Conservation (phyloP, 2,888 invertebrate species). For the Drosophila falleni region DNA sequence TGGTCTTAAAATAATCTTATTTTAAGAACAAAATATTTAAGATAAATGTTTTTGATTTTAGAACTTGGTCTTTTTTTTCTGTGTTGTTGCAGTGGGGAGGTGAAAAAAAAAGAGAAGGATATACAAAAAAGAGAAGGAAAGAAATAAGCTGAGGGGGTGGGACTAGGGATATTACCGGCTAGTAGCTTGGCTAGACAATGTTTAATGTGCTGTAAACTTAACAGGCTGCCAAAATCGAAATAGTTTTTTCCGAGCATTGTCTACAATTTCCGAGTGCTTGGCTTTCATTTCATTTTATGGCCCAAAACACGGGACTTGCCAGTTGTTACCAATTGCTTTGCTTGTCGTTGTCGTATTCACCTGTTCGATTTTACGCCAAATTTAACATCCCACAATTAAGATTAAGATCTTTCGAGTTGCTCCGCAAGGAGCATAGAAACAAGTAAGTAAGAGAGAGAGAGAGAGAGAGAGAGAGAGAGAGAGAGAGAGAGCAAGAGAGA, state of each 20-base stretch:
- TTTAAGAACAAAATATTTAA: too few relatives aligned
- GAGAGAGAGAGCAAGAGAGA: neutral
- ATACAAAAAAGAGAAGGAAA: neutral
- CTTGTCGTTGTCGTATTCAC: constrained; percentile 13
- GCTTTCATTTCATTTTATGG: constrained; percentile 31
- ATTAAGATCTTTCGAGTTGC: neutral
- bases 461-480: neutral
- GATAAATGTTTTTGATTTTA: too few relatives aligned
- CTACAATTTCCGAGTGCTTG: constrained; percentile 12
- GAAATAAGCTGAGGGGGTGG: neutral
- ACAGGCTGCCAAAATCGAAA: constrained; percentile 43
- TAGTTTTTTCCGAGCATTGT: constrained; percentile 28
- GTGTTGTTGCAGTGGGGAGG: neutral
- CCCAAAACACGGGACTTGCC: constrained; percentile 13
- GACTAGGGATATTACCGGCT: neutral
- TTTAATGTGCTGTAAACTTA: constrained; percentile 58
- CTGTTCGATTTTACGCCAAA: constrained; percentile 31
- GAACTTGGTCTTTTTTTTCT: too few relatives aligned
- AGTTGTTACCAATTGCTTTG: neutral
- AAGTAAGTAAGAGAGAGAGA: neutral
- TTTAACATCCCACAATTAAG: constrained; percentile 5
- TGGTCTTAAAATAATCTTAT: too few relatives aligned
- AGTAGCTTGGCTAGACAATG: constrained; percentile 27
- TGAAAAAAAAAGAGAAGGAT: too few relatives aligned
- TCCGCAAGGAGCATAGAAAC: neutral